These are phyloP conservation scores for Drosophila paramelanica DNA, from an alignment of 2,888 invertebrate species.

Conservation along the genomic window DNA sequence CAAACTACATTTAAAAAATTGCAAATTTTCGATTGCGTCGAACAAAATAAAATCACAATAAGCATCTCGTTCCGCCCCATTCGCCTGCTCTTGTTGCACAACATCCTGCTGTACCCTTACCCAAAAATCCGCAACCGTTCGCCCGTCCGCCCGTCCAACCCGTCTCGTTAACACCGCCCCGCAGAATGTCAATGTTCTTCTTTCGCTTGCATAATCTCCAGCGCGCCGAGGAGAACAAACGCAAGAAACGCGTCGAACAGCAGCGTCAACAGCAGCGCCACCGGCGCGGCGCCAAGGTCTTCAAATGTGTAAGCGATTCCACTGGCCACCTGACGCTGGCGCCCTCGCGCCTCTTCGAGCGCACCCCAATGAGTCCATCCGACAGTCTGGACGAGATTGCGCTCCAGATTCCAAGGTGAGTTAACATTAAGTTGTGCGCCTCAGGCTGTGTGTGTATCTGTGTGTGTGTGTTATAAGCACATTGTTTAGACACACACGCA, in stretches of 20 bases:
- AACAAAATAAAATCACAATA: constrained; percentile 15
- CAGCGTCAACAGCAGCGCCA: constrained; percentile 85
- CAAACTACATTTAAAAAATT: constrained; percentile 26
- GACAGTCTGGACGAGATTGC: constrained; percentile 97
- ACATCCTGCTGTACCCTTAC: not conserved
- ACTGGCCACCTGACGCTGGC: constrained; percentile 88
- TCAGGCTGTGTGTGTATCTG: constrained; percentile 4
- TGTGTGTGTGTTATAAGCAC: constrained; percentile 14
- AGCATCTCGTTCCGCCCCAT: constrained; percentile 15
- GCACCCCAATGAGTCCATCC: constrained; percentile 92
- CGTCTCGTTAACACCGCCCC: constrained; percentile 11
- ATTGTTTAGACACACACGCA: constrained; percentile 18
- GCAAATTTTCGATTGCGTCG: constrained; percentile 10
- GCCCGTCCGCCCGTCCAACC: not conserved
- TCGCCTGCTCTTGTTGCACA: constrained; percentile 12
- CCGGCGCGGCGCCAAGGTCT: constrained; percentile 87
- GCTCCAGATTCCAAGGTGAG: constrained; percentile 95
- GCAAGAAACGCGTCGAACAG: constrained; percentile 87
- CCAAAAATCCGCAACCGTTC: not conserved
- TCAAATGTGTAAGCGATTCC: constrained; percentile 85
- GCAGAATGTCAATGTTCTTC: constrained; percentile 97
- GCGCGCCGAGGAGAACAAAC: constrained; percentile 92
- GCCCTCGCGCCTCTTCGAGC: constrained; percentile 93
- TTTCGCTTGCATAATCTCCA: constrained; percentile 96
- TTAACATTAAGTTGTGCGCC: constrained; percentile 9